Evolutionary conservation across 2,797 vertebrate species (phyloP), one percentile per base, ranked within the genome.

Genomic region (Ispidina picta): DNA sequence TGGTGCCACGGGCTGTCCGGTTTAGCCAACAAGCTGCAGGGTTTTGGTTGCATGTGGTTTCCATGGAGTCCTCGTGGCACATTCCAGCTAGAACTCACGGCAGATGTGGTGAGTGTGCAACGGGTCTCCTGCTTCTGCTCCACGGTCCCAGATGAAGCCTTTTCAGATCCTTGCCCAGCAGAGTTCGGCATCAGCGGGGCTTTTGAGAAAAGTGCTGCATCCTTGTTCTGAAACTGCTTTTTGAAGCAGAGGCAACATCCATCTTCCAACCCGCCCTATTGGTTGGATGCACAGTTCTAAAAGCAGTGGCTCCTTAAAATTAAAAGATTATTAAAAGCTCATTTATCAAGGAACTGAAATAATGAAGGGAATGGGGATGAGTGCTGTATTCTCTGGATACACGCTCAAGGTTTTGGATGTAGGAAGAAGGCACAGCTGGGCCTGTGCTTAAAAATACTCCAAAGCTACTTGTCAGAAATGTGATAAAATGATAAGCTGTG

Each of bases 381-480:
- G 39, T 7, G 19, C 52, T 37, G 3, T 3, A 2, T 55, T 44
- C 37, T 56, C 56, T 65, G 65, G 44, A n/a, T 37, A 48, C 46
- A 49, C 0, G 0, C 29, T 68, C 6, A 60, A 65, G 43, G 66
- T 83, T 48, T 48, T 37, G 60, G 29, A 52, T 68, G 22, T 46
- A 80, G 54, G 75, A 77, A 59, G 68, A 59, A 92, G 41, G 46
- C 22, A 23, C 39, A 58, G 62, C 59, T 4, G 9, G 80, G 74
- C 70, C 66, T 74, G 49, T 70, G 48, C 59, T 83, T 86, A 69
- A 90, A 94, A 89, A 74, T 73, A 55, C 59, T 74, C 43, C 49
- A 63, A 72, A 86, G 55, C 80, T 59, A 10, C 44, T 84, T 86
- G 92, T 79, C 65, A 87, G 48, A 86, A 92, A 78, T 74, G 39